A percentile compares a stretch with the other conserved stretches of the same genome.
These are phyloP conservation scores for Bovichtus variegatus DNA, from an alignment of 2,797 vertebrate genomes.

Conservation along the genomic window DNA sequence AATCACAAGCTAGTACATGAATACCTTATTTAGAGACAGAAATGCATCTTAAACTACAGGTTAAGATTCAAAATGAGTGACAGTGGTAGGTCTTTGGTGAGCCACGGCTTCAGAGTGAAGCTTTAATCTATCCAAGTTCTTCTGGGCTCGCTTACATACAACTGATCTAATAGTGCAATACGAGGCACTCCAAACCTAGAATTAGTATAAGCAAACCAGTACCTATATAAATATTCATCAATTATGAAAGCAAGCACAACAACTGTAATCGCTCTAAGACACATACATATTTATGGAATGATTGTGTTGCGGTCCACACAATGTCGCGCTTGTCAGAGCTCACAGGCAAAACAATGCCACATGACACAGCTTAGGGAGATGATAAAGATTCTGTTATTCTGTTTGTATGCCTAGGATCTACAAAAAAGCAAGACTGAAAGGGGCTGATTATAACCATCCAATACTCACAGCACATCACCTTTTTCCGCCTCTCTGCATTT, in stretches of 20 bases:
- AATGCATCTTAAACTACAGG: constrained; percentile 27
- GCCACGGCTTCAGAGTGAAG: constrained; percentile 8
- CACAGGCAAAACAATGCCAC: constrained; percentile 76
- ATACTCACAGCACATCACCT: constrained; percentile 45
- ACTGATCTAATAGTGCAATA: constrained; percentile 21
- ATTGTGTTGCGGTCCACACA: constrained; percentile 70
- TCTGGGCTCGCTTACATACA: constrained; percentile 5
- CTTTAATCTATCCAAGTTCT: constrained; percentile 6
- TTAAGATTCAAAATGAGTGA: constrained; percentile 24
- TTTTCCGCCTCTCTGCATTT: constrained; percentile 55
- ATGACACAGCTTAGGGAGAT: constrained; percentile 76
- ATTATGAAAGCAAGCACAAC: constrained; percentile 64
- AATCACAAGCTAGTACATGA: constrained; percentile 31
- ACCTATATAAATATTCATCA: constrained; percentile 72
- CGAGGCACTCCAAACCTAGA: constrained; percentile 21
- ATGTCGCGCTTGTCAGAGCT: constrained; percentile 74
- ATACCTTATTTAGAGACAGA: constrained; percentile 6
- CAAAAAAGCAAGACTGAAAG: constrained; percentile 59
- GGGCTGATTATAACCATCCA: constrained; percentile 49
- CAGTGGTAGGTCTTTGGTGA: constrained; percentile 15
- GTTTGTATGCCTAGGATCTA: constrained; percentile 70
- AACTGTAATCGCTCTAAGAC: constrained; percentile 72
- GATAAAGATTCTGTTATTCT: constrained; percentile 68
- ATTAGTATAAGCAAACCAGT: constrained; percentile 29
- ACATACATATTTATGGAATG: constrained; percentile 77